Base-by-base conservation (phyloP, 2,113 vertebrate genomes). In the Gobio gobio region DNA sequence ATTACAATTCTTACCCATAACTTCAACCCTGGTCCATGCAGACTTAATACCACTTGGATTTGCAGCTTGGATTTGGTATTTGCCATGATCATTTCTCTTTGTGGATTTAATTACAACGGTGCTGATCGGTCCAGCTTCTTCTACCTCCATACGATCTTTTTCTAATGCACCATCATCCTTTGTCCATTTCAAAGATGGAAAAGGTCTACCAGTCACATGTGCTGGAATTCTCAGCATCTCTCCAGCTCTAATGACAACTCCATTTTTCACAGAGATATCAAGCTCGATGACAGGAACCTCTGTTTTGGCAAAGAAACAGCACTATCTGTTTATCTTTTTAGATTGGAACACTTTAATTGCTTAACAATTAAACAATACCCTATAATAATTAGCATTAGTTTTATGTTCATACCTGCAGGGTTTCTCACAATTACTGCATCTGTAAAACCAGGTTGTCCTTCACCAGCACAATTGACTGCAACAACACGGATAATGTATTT, bases 381-480 rank as follows among this genome's bases (percentile, higher is more conserved):
- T 70, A 18, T 64, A 2, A 18, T n/a, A 70, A 51, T 40, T 22
- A 63, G 12, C 9, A 83, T 22, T 40, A 59, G 20, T 81, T 58
- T 20, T 77, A 73, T 5, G 20, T 10, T 12, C 83, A 63, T 95
- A 99, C 98, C 98, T 97, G 95, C 95, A 90, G 97, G 98, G 92
- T 99, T 97, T 79, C 91, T 95, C 89, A 99, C 97, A 2, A 97
- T 96, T 82, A 97, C 92, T 0, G 96, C 93, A 82, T 94, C 95
- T 0, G 98, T 98, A 91, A 97, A 94, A 89, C 97, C 98, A 47
- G 98, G 97, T 0, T 96, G 93, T 86, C 98, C 98, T 94, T 99
- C 98, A 0, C 98, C 98, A 10, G 96, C 97, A 2, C 88, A 91
- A 29, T 99, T 99, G 90, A 97, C 93, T 1, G 97, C 98, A 13